Base-by-base conservation (phyloP, 1,140 invertebrate species). In the Heterodera schachtii region DNA sequence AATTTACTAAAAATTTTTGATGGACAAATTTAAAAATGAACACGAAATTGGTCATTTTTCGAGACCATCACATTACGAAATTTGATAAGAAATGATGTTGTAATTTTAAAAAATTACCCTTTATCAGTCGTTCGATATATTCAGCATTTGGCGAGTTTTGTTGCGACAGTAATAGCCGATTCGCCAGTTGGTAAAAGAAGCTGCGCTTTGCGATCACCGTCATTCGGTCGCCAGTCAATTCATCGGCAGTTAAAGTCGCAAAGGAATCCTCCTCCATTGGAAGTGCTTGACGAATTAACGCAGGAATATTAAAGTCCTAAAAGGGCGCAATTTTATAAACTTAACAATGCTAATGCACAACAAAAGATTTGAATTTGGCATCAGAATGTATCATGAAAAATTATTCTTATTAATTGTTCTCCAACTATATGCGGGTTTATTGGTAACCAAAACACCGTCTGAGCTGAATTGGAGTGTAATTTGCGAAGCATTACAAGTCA, bases 161-260 rank as follows among this genome's bases (percentile, higher is more conserved):
- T 46, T 84, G 82, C 57, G 69, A 66, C 16, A 47, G 64, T 1
- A 69, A 13, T 49, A 83, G 31, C 19, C 82, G 82, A 81, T 84
- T 84, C n/a, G 81, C 82, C 44, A 83, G 82, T 66, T 84, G 52
- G 44, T 83, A 69, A 49, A 83, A 83, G 47, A 83, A 83, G 31
- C 81, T 83, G 46, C 82, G 76, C 19, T 82, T 80, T 44, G 81
- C 60, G 47, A 82, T 47, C 16, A 64, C 43, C 7, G 49, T 64
- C 44, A 78, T 44, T 46, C 70, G 66, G 49, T 78, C 49, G 46
- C 21, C n/a, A 9, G 21, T 44, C 57, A 66, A 41, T 47, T 78
- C 70, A 5, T 78, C 70, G 44, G n/a, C 64, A 64, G 31, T 19
- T 49, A 66, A 19, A 31, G 31, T 31, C 31, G 31, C 31, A 19